Conservation (phyloP, 2,888 invertebrate species). For the Therioaphis trifolii region DNA sequence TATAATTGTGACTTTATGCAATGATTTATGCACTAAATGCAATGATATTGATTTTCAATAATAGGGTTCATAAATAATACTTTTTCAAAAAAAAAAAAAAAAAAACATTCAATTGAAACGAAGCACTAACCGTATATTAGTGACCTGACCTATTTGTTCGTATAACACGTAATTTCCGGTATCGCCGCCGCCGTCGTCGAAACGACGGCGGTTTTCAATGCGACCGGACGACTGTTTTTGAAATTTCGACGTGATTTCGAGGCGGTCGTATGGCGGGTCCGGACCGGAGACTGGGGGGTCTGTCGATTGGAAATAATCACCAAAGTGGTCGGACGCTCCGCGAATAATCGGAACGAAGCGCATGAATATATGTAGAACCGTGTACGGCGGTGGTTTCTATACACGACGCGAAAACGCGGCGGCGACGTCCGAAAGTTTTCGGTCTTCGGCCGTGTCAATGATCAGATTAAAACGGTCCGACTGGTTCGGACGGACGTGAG, state of each 20-base stretch:
- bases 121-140: too few relatives aligned
- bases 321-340: neutral
- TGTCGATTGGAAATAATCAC: constrained; percentile 17
- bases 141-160: too few relatives aligned
- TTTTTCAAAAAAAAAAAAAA: too few relatives aligned
- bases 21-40: too few relatives aligned
- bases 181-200: neutral
- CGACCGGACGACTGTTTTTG: neutral
- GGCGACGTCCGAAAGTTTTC: constrained; percentile 1
- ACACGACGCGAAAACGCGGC: neutral
- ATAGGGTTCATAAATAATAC: too few relatives aligned
- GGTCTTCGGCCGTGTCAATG: constrained; percentile 6
- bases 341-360: neutral
- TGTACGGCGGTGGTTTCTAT: neutral
- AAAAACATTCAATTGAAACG: too few relatives aligned
- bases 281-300: neutral
- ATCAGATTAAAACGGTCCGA: neutral
- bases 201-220: neutral
- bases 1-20: too few relatives aligned
- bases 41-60: too few relatives aligned
- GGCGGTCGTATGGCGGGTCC: too few relatives aligned
- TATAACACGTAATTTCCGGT: too few relatives aligned
- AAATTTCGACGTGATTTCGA: neutral
- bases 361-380: neutral
- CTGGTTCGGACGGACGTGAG: neutral